These are phyloP conservation scores for Gila orcuttii DNA, from an alignment of 2,113 vertebrate genomes.

Conservation along the genomic window DNA sequence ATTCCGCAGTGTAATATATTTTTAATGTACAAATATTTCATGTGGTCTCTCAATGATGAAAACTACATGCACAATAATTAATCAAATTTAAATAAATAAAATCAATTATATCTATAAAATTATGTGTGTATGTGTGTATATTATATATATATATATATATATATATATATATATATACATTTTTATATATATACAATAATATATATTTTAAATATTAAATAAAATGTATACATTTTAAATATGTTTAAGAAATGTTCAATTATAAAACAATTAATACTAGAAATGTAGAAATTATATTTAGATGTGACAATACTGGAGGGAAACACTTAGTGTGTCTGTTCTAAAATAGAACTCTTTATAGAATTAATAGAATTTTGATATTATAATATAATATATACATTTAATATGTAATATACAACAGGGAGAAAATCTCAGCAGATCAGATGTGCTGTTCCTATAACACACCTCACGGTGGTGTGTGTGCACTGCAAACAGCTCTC, in stretches of 20 bases:
- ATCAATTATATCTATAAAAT: no score
- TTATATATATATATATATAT: not conserved
- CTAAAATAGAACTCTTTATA: no score
- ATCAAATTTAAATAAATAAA: no score
- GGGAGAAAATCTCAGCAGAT: not conserved
- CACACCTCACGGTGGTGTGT: conserved; percentile 66
- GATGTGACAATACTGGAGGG: not conserved
- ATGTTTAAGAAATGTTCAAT: not conserved
- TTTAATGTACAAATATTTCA: not conserved
- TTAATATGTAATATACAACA: conserved; percentile 52
- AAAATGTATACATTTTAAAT: not conserved
- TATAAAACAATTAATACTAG: not conserved
- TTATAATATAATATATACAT: not conserved
- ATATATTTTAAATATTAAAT: not conserved
- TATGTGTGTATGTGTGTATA: no score
- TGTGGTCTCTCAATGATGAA: not conserved
- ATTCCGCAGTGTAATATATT: not conserved
- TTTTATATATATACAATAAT: no score
- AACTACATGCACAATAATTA: not conserved
- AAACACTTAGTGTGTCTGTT: no score
- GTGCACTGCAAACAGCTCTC: conserved; percentile 56
- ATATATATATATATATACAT: not conserved
- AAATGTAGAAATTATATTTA: not conserved
- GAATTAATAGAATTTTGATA: no score
- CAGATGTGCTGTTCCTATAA: conserved; percentile 25